phyloP scores from a whole-genome alignment of 2,797 vertebrate genomes.

The Centropyge bicolor region DNA sequence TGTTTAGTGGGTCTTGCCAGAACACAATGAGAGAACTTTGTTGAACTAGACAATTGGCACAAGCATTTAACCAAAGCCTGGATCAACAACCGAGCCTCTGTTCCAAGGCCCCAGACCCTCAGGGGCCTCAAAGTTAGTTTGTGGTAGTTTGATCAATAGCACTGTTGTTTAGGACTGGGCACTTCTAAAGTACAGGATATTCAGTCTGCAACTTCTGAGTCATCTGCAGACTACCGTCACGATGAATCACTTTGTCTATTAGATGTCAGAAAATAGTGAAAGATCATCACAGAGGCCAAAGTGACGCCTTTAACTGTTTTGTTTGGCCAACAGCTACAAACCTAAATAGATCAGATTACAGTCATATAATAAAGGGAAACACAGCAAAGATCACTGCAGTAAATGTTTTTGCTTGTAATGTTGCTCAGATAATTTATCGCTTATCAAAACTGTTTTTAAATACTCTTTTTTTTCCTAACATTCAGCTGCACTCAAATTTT shows the following conservation, averaged over 20 bases:
- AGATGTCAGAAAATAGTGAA: no score
- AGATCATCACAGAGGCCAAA: no score
- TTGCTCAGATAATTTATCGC: no score
- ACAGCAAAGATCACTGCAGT: no score
- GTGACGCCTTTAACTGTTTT: no score
- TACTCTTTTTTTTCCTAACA: no score
- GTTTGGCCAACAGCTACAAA: no score
- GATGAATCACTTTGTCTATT: no score
- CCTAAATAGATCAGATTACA: no score
- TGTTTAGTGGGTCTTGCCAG: background rate
- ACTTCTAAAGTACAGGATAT: no score
- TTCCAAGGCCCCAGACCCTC: background rate
- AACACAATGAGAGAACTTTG: background rate
- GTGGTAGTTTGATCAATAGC: background rate
- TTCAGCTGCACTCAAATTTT: background rate
- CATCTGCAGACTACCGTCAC: background rate
- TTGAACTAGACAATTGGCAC: background rate
- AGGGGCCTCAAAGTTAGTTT: background rate
- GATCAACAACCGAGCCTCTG: background rate
- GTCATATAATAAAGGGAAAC: no score
- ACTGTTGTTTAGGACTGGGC: background rate
- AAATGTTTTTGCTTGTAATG: no score
- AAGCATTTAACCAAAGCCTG: background rate
- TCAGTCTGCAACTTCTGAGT: background rate
- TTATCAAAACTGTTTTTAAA: background rate